Evolutionary conservation across 1,140 invertebrate genomes (phyloP), one percentile per base, ranked within the genome.

Genomic region (Leptonema lineaticorne): DNA sequence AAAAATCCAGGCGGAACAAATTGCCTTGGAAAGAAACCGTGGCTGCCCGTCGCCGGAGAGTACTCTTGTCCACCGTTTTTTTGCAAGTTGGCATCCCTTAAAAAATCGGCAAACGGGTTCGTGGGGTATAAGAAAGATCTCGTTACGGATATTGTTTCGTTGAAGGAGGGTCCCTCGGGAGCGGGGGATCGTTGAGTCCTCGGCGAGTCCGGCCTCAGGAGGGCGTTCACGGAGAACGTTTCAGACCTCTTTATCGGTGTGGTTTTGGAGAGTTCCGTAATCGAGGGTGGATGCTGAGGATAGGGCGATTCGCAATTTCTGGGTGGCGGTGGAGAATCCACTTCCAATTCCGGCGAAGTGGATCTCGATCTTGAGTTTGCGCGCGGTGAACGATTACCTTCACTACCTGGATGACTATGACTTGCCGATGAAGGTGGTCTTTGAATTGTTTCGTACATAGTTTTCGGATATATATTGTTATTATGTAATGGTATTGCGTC

Each of bases 181-280:
- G 77, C 76, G 75, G 75, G 79, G 69, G 74, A 82, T 82, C 78
- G 84, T 76, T 75, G 83, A 68, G 83, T 76, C 79, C 87, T 84
- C 1, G 88, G 90, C 20, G 89, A 86, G 77, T 93, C 90, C 57
- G 91, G 89, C 78, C 89, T 84, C 11, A 92, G 77, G 3, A 92
- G 78, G 0, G 90, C 91, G 50, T 87, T 90, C 4, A 92, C 90
- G 64, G 89, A 92, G 76, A 92, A 92, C 4, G 88, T 85, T 77
- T 92, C 88, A 5, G 89, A 92, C 80, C 88, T 87, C 78, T 89
- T 89, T 76, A 78, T n/a, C 81, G 80, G 72, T 72, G 79, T 74
- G 58, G 76, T 74, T 75, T 77, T 71, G 68, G 74, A 57, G 24
- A 72, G 50, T 45, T 62, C 16, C 80, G 79, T 64, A 79, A 83